Base-by-base conservation (phyloP, 1,140 invertebrate genomes). In the Adoxophyes honmai region DNA sequence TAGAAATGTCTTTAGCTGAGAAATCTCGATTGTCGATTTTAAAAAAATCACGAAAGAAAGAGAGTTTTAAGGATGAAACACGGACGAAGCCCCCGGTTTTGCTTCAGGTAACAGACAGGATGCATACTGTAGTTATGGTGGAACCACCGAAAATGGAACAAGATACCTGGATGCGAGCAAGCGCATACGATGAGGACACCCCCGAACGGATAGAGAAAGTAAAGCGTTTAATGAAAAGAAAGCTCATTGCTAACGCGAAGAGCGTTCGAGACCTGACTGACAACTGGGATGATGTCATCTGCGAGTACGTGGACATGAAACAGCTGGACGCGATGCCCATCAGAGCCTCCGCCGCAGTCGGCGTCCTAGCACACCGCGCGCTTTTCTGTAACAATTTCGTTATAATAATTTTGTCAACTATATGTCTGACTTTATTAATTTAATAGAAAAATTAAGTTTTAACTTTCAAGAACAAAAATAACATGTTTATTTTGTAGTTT, bases 281-380 rank as follows among this genome's bases (percentile, higher is more conserved):
- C 11, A 75, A 88, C 33, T 86, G 82, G 82, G 81, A 86, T 36
- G 74, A 86, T 1, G 57, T 78, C 66, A 57, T 88, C 0, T 88
- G 85, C 37, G 85, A 88, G 34, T 85, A 88, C 52, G 69, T 88
- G 1, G 85, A 88, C 48, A 59, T 75, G 2, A 58, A 71, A 0
- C 58, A 81, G 7, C 61, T 85, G 6, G 64, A 78, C 2, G 33
- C 15, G 58, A 21, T 34, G 48, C 36, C 14, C 44, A n/a, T 28
- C 8, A 14, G 18, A 38, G 14, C 10, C 28, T 58, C 10, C n/a
- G 36, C 9, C 6, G 21, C 21, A 3, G 21, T 28, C 21, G 6
- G 21, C 6, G 21, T 28, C 2, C 6, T 28, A 3, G 6, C 21
- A 28, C 21, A 6, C 2, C 21, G 6, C 21, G 6, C 6, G 21